Conservation (phyloP, 2,113 vertebrate genomes). For the Perccottus glenii region DNA sequence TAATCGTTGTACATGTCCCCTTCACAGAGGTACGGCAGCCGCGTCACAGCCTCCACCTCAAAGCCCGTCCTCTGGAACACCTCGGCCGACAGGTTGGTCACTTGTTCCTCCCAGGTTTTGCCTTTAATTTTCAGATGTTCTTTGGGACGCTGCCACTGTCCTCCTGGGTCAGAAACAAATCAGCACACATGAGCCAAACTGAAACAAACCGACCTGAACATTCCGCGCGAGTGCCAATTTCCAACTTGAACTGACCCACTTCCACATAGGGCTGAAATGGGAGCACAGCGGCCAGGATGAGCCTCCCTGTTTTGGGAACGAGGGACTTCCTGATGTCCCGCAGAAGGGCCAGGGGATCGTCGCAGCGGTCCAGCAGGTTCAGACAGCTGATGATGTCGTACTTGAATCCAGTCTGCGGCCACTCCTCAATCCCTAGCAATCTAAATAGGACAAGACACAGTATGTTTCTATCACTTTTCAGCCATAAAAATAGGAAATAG, state of each 20-base stretch:
- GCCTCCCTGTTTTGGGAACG: constrained; percentile 88
- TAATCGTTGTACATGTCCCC: constrained; percentile 98
- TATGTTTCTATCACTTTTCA: not conserved
- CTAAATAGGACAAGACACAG: constrained; percentile 60
- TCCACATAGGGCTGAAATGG: constrained; percentile 97
- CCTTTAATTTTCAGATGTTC: constrained; percentile 88
- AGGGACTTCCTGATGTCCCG: constrained; percentile 87
- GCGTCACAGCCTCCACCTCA: constrained; percentile 91
- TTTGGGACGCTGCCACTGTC: constrained; percentile 93
- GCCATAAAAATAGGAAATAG: not conserved
- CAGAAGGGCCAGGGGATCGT: constrained; percentile 89
- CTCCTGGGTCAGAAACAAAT: constrained; percentile 80
- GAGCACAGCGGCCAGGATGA: constrained; percentile 90
- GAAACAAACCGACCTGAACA: too few relatives aligned
- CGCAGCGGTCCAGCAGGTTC: constrained; percentile 95
- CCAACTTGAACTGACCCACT: constrained; percentile 82
- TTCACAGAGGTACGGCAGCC: constrained; percentile 96
- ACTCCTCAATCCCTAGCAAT: constrained; percentile 91
- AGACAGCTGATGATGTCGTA: constrained; percentile 98
- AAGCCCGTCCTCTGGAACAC: constrained; percentile 89
- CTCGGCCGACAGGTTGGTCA: constrained; percentile 85
- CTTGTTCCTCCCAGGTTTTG: constrained; percentile 96
- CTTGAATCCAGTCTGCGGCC: constrained; percentile 90
- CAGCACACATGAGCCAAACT: not conserved
- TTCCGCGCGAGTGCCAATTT: too few relatives aligned